Conservation (phyloP, 2,888 invertebrate species). For the Scaptomyza cyrtandrae region DNA sequence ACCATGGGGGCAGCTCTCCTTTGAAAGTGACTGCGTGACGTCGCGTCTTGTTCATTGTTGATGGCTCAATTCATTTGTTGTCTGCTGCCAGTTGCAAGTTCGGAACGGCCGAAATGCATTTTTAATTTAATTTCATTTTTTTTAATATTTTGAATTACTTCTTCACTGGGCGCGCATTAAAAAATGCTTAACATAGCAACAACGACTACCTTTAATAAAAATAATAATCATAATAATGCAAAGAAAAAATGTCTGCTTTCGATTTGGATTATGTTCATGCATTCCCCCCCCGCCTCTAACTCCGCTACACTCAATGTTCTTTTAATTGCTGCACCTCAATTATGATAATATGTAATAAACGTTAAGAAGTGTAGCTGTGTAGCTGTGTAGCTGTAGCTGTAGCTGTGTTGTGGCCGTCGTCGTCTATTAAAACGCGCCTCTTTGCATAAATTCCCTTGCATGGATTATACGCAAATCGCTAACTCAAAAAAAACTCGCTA, state of each 20-base stretch:
- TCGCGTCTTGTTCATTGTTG: slow-evolving; percentile 51
- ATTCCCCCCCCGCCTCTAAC: neutral
- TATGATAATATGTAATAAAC: slow-evolving; percentile 54
- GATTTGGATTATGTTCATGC: slow-evolving; percentile 63
- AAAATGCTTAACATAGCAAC: slow-evolving; percentile 56
- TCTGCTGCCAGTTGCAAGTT: slow-evolving; percentile 19
- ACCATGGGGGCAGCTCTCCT: slow-evolving; percentile 36
- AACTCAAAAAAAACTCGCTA: slow-evolving; percentile 32
- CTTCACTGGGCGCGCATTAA: slow-evolving; percentile 58
- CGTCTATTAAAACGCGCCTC: slow-evolving; percentile 39
- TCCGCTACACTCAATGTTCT: slow-evolving; percentile 12
- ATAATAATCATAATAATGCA: neutral
- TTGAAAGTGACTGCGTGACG: slow-evolving; percentile 62
- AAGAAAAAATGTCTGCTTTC: slow-evolving; percentile 47
- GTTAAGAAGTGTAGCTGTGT: neutral
- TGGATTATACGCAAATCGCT: slow-evolving; percentile 76
- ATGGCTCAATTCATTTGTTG: slow-evolving; percentile 74
- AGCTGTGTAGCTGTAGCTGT: too few relatives aligned
- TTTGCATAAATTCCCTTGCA: slow-evolving; percentile 65
- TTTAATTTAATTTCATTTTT: slow-evolving; percentile 68
- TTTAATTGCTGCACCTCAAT: slow-evolving; percentile 69
- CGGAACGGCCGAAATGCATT: slow-evolving; percentile 63
- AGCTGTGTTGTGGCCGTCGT: too few relatives aligned
- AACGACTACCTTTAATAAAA: slow-evolving; percentile 19
- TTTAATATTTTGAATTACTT: slow-evolving; percentile 55